Base-by-base conservation (phyloP, 2,113 vertebrate genomes). In the Leptocoma aspasia region DNA sequence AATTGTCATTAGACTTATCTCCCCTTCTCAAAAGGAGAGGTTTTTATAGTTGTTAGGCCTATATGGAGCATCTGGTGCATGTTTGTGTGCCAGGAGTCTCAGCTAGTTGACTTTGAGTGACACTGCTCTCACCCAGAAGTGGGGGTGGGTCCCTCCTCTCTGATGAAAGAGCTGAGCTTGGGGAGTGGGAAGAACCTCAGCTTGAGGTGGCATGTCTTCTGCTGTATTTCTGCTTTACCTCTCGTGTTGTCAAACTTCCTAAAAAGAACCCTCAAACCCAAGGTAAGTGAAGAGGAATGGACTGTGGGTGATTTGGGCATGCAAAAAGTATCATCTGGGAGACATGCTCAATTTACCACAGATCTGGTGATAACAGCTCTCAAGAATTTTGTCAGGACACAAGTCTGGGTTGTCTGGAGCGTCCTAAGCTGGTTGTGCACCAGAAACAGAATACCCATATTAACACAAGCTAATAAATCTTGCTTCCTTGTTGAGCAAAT, bases 21-120 rank as follows among this genome's bases (percentile, higher is more conserved):
- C 28, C 23, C 4, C 4, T 53, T 45, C 35, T 70, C 66, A 54
- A 19, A 92, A 76, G 2, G 7, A 45, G 13, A 21, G 6, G 0
- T 24, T 84, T 54, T 92, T 70, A 11, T 19, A 63, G 47, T 47
- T 39, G 4, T 59, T 47, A 63, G 35, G 50, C 21, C 31, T 70
- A 6, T 30, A 11, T 7, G 23, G 59, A 68, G 16, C 52, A 47
- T 73, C 85, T 88, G 59, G 54, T 94, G 20, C 30, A 21, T 2
- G 7, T 75, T 44, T 85, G 10, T 70, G 81, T 44, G 21, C 44
- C 71, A 39, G 2, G 16, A 90, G 85, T 86, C 84, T 90, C 59
- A 83, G 76, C 47, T 78, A 63, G 75, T 59, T 94, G 63, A 73
- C 42, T 95, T 86, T 91, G 92, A 94, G 76, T 93, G 75, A 89